Evolutionary conservation across 1,140 invertebrate species (phyloP), one percentile per base, ranked within the genome.

Genomic region (Papilio glaucus): DNA sequence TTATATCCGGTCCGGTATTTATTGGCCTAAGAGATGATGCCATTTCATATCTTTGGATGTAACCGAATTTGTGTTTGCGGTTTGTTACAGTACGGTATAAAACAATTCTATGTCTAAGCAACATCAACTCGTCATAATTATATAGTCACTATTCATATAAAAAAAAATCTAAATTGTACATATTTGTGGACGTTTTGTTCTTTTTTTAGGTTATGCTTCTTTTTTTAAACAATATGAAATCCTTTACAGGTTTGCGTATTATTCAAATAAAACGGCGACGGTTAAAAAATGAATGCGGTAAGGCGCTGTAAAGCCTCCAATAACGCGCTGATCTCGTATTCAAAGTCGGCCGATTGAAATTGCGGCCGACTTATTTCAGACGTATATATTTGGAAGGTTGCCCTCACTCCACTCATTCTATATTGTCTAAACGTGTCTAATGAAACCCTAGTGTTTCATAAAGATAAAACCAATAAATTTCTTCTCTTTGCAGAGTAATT

Each of bases 241-340:
- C 18, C 18, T 53, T 53, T 45, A 5, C 42, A 1, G 29, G 6
- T 45, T 45, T 21, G 21, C 49, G 18, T 53, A 53, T 53, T 53
- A 53, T 53, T 21, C 45, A 49, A 53, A 53, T 38, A 39, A 39
- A 24, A 15, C 62, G 62, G 10, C 37, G 37, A 65, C 33, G 38
- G n/a, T 39, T 65, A 37, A 65, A 65, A 65, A 15, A 39, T 18
- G 18, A 38, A 67, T 67, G 38, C 38, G 63, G 38, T 24, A 67
- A 26, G 13, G 39, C 24, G 39, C 39, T 41, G 13, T 39, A 21
- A 41, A 67, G 12, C 63, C 21, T 67, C 38, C 39, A 42, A 67
- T 87, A 83, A 85, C 79, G 74, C 70, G 77, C 18, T 75, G 78
- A 81, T 83, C 79, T 82, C 84, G 78, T 82, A 83, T 81, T 78